These are phyloP conservation scores for Melanostoma mellinum DNA, from an alignment of 2,888 invertebrate genomes.

Conservation along the genomic window DNA sequence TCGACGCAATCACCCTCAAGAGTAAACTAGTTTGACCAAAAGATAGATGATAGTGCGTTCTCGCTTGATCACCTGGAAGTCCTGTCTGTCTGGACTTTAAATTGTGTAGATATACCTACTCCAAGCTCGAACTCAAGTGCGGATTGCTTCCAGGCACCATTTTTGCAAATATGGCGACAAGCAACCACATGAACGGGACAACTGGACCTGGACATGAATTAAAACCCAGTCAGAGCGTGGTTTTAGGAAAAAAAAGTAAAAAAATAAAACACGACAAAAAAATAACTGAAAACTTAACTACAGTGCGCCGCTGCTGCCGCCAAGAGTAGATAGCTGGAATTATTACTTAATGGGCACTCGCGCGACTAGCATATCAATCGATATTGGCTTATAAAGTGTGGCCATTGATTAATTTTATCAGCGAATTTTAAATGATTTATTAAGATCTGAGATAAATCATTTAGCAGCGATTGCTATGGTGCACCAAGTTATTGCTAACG, in stretches of 20 bases:
- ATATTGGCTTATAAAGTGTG: conserved; percentile 76
- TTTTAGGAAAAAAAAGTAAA: not conserved
- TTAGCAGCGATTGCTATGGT: conserved; percentile 71
- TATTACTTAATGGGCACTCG: conserved; percentile 68
- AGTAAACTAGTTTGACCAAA: conserved; percentile 54
- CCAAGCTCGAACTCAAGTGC: conserved; percentile 7
- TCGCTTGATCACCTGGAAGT: conserved; percentile 39
- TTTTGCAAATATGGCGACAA: conserved; percentile 38
- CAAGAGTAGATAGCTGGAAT: conserved; percentile 55
- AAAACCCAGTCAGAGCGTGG: not conserved
- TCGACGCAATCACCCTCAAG: conserved; percentile 52
- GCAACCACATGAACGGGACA: conserved; percentile 47
- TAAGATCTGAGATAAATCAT: conserved; percentile 79
- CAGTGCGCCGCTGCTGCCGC: conserved; percentile 39
- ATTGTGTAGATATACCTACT: conserved; percentile 6
- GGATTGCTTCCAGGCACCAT: conserved; percentile 47
- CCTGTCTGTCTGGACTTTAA: conserved; percentile 53
- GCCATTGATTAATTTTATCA: conserved; percentile 79
- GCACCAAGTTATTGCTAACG: too few species aligned
- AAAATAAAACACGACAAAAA: conserved; percentile 19
- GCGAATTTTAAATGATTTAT: conserved; percentile 79
- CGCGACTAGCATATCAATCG: conserved; percentile 73
- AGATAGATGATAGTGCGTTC: conserved; percentile 51
- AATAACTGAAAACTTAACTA: conserved; percentile 31
- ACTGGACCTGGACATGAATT: conserved; percentile 25